These are phyloP conservation scores for Vulpes vulpes DNA, from an alignment of 2,113 vertebrate genomes.

Conservation along the genomic window DNA sequence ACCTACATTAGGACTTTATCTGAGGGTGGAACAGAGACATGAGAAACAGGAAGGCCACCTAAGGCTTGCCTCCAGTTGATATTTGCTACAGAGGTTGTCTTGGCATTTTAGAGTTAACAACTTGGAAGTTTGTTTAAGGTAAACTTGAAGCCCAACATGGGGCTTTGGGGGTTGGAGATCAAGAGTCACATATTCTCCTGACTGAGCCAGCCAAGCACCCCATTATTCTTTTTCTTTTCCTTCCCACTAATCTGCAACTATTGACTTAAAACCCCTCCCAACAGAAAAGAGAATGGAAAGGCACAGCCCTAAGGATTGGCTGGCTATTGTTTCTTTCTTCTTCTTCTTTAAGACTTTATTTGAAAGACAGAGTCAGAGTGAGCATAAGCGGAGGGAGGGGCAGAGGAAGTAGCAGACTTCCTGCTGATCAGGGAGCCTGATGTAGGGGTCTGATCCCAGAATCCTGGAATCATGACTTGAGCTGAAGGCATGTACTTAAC, in stretches of 20 bases:
- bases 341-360: neutral
- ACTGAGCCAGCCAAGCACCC: neutral
- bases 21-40: neutral
- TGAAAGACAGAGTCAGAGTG: neutral
- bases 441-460: neutral
- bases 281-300: neutral
- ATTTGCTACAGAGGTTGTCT: neutral
- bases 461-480: neutral
- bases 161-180: neutral
- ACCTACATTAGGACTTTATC: neutral
- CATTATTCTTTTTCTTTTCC: constrained; percentile 24
- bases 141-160: neutral
- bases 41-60: neutral
- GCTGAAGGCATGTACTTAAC: neutral
- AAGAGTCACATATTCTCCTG: neutral
- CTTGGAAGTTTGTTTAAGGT: neutral
- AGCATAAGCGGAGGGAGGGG: neutral
- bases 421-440: neutral
- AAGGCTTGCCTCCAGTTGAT: neutral
- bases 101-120: constrained; percentile 45
- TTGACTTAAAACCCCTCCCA: neutral
- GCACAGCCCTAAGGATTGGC: neutral
- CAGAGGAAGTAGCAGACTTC: neutral
- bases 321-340: neutral
- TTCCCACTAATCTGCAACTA: constrained; percentile 17